phyloP scores from a whole-genome alignment of 2,797 vertebrate species.

The Hafferia zeledoni region DNA sequence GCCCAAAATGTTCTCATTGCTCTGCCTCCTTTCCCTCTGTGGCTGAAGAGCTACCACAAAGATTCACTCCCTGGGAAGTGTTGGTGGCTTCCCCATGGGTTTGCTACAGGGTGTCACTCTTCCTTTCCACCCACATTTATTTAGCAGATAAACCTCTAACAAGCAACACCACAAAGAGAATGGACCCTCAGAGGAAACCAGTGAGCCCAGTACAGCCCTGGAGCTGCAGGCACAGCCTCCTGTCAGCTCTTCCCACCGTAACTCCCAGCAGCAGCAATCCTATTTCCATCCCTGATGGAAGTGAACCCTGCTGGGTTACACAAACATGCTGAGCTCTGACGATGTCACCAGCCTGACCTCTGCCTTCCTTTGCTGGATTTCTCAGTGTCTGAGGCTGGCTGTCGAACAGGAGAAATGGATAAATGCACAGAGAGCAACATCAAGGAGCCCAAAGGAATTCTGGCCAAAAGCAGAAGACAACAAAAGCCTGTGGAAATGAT shows the following conservation, averaged over 20 bases:
- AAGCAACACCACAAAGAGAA: background rate
- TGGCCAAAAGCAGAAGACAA: slow-evolving; percentile 13
- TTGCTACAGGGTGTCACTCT: background rate
- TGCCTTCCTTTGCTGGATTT: slow-evolving; percentile 24
- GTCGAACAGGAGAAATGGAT: slow-evolving; percentile 29
- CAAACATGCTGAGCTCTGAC: slow-evolving; percentile 23
- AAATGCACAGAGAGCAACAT: slow-evolving; percentile 30
- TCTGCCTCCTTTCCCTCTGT: background rate
- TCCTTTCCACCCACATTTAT: background rate
- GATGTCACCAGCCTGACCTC: slow-evolving; percentile 22
- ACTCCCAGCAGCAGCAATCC: background rate
- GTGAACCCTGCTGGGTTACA: slow-evolving; percentile 42
- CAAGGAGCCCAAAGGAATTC: slow-evolving; percentile 39
- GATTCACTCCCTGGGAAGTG: background rate
- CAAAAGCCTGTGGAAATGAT: slow-evolving; percentile 17
- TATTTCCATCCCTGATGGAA: slow-evolving; percentile 6
- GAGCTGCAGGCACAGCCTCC: background rate
- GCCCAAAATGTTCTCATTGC: background rate
- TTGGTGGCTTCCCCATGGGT: background rate
- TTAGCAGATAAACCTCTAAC: background rate
- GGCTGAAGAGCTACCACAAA: background rate
- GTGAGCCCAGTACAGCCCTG: background rate
- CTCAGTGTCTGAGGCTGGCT: background rate
- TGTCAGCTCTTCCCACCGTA: background rate
- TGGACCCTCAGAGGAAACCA: background rate